A percentile compares a stretch with the other conserved stretches of the same genome.
Conservation (phyloP, 2,797 vertebrate genomes). For the Chaetophractus vellerosus region DNA sequence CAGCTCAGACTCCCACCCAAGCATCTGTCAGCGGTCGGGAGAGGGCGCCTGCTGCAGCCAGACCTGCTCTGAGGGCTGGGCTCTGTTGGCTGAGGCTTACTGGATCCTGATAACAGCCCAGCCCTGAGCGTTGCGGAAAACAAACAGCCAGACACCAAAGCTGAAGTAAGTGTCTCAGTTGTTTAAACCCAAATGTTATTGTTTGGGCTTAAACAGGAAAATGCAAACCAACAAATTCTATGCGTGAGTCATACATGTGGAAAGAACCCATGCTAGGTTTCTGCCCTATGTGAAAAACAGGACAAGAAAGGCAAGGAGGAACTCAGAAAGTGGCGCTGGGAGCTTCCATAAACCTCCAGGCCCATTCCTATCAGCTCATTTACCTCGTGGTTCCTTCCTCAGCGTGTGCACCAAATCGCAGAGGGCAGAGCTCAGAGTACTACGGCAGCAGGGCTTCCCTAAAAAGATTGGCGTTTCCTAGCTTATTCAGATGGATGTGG, state of each 20-base stretch:
- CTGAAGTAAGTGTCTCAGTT: background rate
- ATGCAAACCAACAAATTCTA: background rate
- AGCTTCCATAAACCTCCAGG: background rate
- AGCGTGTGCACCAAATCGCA: fast-evolving
- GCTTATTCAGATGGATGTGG: background rate
- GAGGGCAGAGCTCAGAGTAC: background rate
- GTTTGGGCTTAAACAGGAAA: background rate
- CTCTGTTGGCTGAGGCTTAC: background rate
- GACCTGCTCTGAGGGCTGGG: background rate
- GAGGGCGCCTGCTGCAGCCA: background rate
- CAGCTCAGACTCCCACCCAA: fast-evolving
- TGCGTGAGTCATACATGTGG: background rate
- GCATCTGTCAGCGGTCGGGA: background rate
- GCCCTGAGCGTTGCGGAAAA: background rate
- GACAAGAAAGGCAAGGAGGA: background rate
- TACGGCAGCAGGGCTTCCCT: background rate
- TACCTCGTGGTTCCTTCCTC: background rate
- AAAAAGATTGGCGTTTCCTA: background rate
- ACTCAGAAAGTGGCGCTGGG: background rate
- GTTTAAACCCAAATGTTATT: slow-evolving; percentile 23
- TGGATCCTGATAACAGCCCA: background rate
- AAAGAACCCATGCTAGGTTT: background rate
- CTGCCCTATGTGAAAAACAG: background rate
- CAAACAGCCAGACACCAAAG: background rate
- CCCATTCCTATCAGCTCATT: background rate